Percentiles rank a stretch among this genome's conserved stretches.
Evolutionary conservation across 2,888 invertebrate genomes (phyloP).

Genomic region (Archips crataeganus): DNA sequence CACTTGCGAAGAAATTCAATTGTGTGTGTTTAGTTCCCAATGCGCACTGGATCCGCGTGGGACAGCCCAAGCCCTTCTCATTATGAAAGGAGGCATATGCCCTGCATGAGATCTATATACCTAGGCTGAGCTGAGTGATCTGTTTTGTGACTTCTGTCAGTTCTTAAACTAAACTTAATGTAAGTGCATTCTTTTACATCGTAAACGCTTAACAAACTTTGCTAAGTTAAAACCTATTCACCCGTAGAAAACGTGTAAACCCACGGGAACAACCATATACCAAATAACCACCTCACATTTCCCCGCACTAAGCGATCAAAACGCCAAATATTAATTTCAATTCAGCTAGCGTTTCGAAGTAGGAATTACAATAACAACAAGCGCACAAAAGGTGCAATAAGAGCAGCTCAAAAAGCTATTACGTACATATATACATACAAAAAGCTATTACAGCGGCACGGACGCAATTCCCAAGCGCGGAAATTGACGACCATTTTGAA

Average conservation of each 20-base stretch:
- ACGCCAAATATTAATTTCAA: conserved; percentile 39
- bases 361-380: conserved; percentile 36
- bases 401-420: conserved; percentile 39
- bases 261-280: not conserved
- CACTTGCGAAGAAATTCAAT: too few species aligned
- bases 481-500: conserved; percentile 32
- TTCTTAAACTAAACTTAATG: too few species aligned
- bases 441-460: conserved; percentile 35
- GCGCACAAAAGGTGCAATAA: conserved; percentile 37
- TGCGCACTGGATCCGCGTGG: too few species aligned
- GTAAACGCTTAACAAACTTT: too few species aligned
- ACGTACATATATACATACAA: conserved; percentile 17
- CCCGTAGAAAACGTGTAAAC: not conserved
- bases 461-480: conserved; percentile 31
- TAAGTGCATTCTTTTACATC: too few species aligned
- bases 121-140: too few species aligned
- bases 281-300: conserved; percentile 16
- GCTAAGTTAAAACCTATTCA: too few species aligned
- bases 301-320: conserved; percentile 28
- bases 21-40: too few species aligned
- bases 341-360: conserved; percentile 35
- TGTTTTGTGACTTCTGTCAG: too few species aligned
- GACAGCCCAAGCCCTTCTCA: too few species aligned
- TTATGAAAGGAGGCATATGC: too few species aligned
- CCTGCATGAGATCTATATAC: too few species aligned